Evolutionary conservation across 2,113 vertebrate species (phyloP), one percentile per base, ranked within the genome.

Genomic region (Gila orcuttii): DNA sequence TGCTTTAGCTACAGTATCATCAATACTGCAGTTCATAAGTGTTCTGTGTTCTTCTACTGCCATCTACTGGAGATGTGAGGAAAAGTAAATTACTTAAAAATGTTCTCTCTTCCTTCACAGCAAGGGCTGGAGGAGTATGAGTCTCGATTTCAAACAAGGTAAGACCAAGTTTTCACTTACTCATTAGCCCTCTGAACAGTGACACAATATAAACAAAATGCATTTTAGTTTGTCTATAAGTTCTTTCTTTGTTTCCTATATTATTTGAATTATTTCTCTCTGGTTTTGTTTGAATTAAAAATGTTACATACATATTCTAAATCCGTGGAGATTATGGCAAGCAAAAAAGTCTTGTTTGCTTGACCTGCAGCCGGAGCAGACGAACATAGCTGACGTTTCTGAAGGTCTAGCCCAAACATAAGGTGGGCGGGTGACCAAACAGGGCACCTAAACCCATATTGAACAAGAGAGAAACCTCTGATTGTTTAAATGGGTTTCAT

Each of bases 91-190:
- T 47, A 59, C 10, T 78, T 8, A 82, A 42, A 76, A 1, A 11
- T 23, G 57, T 7, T 60, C 42, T 88, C 90, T 89, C 85, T 33
- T 47, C 79, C 86, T 5, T 87, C 50, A 47, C 92, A 81, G 19
- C 93, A 96, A 94, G 96, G 93, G 45, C 93, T 94, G 1, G 97
- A 98, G 25, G 96, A 97, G 88, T 99, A 98, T 0, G 96, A 98
- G 76, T 89, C 96, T 0, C 94, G 96, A 84, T 96, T 97, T 0
- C 93, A 96, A 86, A 96, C 95, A 89, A 99, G 97, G 98, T 99
- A 96, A 96, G 96, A 83, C 45, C 17, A 25, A 21, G 3, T 33
- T 36, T 50, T 79, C 6, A 1, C 15, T 55, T 33, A 33, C 50
- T 69, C 19, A 55, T 19, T 57, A 28, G 52, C 2, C 23, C 25